These are phyloP conservation scores for Ostrea denselamellosa DNA, from an alignment of 1,140 invertebrate genomes.

Conservation along the genomic window DNA sequence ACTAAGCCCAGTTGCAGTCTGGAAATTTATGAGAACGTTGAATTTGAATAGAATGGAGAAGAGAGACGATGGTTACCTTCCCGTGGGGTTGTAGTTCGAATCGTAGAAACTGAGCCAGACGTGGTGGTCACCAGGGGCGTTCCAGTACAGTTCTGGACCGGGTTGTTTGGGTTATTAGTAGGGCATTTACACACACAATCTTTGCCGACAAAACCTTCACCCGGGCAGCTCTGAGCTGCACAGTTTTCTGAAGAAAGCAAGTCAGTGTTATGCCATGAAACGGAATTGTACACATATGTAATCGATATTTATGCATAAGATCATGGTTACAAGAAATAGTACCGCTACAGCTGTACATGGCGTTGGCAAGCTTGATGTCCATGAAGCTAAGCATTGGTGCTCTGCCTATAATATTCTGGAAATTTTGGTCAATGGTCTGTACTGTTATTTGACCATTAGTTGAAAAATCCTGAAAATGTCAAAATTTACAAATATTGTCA, in stretches of 20 bases:
- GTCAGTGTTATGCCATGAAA: not conserved
- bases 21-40: too few relatives aligned
- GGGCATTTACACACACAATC: slow-evolving; percentile 65
- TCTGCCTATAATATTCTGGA: slow-evolving; percentile 65
- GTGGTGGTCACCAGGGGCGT: not conserved
- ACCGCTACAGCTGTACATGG: slow-evolving; percentile 65
- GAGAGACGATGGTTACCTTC: not conserved
- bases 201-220: slow-evolving; percentile 63
- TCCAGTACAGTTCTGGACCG: not conserved
- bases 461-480: slow-evolving; percentile 56
- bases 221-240: slow-evolving; percentile 50
- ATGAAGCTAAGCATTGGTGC: slow-evolving; percentile 62
- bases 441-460: slow-evolving; percentile 61
- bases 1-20: too few relatives aligned
- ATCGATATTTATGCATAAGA: not conserved
- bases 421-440: slow-evolving; percentile 56
- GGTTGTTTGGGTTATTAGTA: slow-evolving; percentile 24
- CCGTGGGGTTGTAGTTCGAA: not conserved
- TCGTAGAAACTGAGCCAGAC: not conserved
- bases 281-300: not conserved
- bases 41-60: too few relatives aligned
- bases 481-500: too few relatives aligned
- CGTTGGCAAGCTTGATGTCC: slow-evolving; percentile 66
- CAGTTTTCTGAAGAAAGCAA: slow-evolving; percentile 12
- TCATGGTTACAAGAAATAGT: not conserved